These are phyloP conservation scores for Bombus cullumanus DNA, from an alignment of 1,140 invertebrate species.

Conservation along the genomic window DNA sequence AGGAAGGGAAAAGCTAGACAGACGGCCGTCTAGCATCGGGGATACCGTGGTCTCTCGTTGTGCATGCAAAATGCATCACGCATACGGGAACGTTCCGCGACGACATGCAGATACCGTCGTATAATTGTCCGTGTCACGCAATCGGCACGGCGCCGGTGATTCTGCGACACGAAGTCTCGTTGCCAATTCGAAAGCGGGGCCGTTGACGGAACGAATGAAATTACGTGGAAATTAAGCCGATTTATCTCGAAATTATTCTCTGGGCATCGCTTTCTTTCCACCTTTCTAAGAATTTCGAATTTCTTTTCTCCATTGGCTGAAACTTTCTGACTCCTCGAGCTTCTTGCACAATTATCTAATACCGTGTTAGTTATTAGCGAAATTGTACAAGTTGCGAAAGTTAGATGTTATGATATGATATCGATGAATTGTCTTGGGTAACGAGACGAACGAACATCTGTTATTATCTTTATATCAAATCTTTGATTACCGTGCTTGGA, in stretches of 20 bases:
- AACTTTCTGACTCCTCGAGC: too few relatives aligned
- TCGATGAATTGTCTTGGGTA: too few relatives aligned
- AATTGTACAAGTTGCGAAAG: too few relatives aligned
- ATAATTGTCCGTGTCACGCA: constrained; percentile 75
- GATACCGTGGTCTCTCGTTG: background rate
- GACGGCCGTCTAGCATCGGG: constrained; percentile 20
- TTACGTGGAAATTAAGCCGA: constrained; percentile 3
- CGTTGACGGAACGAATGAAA: constrained; percentile 17
- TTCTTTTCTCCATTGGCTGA: background rate
- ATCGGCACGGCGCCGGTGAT: constrained; percentile 51
- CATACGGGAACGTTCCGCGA: constrained; percentile 38
- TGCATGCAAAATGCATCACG: constrained; percentile 37
- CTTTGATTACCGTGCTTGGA: too few relatives aligned
- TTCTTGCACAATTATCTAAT: too few relatives aligned
- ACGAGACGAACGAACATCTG: too few relatives aligned
- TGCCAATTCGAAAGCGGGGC: background rate
- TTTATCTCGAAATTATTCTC: constrained; percentile 3
- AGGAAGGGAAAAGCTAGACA: constrained; percentile 11
- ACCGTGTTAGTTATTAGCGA: too few relatives aligned
- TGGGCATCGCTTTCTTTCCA: too few relatives aligned
- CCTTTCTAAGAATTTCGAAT: background rate
- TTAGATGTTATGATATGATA: too few relatives aligned
- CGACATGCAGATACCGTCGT: constrained; percentile 70
- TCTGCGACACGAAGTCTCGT: background rate
- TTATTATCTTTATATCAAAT: too few relatives aligned